Base-by-base conservation (phyloP, 1,140 invertebrate genomes). In the Calycopis cecrops region DNA sequence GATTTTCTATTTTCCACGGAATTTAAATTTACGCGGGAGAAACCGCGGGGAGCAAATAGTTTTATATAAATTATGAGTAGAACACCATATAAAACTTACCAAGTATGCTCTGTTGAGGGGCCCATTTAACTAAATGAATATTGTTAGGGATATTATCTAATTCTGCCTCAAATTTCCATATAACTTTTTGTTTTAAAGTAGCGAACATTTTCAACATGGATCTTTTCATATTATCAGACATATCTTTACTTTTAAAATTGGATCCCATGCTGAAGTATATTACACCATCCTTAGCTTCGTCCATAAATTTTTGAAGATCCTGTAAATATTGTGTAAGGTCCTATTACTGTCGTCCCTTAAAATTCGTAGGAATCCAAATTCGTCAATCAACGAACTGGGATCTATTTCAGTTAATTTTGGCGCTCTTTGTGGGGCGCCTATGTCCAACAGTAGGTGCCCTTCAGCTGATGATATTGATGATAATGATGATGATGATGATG, bases 61-160 rank as follows among this genome's bases (percentile, higher is more conserved):
- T 42, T 35, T 34, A 47, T 55, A 48, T 35, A 14, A 50, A 52
- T 17, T 4, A 33, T 17, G 9, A 4, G 14, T 37, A 35, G 11
- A 35, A 35, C 7, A 12, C 4, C 16, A 34, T 14, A 40, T 33
- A 34, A 16, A 47, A 63, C 59, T 58, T 59, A 71, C 61, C 88
- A 44, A 94, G 76, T 60, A 94, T 86, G 65, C 92, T 92, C 34
- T 88, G 89, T 61, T 95, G 93, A 0, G 93, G 93, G 2, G 93
- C 81, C 93, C 93, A 94, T 42, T 90, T 89, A 6, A 85, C 78
- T 2, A 93, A 69, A 62, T 90, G 88, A 0, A 95, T 88, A 78
- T 95, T 94, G 0, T 72, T 44, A 0, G 91, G 88, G 34, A 90
- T 76, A 2, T 79, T 77, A 0, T 86, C 72, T 33, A 83, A 54